Conservation (phyloP, 2,888 invertebrate genomes). For the Macaria liturata region DNA sequence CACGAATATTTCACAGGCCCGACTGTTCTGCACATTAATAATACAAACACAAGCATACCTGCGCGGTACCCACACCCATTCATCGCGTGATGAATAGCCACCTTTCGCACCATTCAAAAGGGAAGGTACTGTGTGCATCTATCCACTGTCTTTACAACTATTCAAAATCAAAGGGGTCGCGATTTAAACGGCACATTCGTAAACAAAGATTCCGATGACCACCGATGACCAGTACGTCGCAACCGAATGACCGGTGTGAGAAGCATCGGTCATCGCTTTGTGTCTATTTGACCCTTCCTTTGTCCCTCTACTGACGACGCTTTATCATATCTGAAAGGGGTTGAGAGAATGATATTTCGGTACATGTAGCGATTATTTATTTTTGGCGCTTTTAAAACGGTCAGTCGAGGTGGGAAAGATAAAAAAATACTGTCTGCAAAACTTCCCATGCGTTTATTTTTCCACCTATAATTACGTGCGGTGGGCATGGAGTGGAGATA, state of each 20-base stretch:
- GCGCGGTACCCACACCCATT: slow-evolving; percentile 14
- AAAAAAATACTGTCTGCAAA: slow-evolving; percentile 57
- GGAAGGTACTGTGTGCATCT: slow-evolving; percentile 63
- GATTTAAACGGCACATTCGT: slow-evolving; percentile 63
- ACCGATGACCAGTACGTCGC: slow-evolving; percentile 72
- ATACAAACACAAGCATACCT: slow-evolving; percentile 29
- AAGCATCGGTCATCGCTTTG: slow-evolving; percentile 62
- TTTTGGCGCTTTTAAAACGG: slow-evolving; percentile 70
- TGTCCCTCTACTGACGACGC: slow-evolving; percentile 57
- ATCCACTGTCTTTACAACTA: slow-evolving; percentile 62
- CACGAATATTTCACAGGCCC: slow-evolving; percentile 34
- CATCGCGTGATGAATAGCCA: slow-evolving; percentile 47
- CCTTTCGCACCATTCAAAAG: slow-evolving; percentile 62
- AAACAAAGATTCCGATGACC: slow-evolving; percentile 74
- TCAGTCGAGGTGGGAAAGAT: slow-evolving; percentile 62
- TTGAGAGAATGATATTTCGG: slow-evolving; percentile 53
- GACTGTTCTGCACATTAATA: slow-evolving; percentile 17
- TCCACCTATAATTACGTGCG: slow-evolving; percentile 77
- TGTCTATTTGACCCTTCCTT: slow-evolving; percentile 70
- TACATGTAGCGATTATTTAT: slow-evolving; percentile 54
- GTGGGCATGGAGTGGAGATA: slow-evolving; percentile 73
- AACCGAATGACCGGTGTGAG: slow-evolving; percentile 76
- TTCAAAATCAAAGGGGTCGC: slow-evolving; percentile 64
- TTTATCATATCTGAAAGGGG: slow-evolving; percentile 62
- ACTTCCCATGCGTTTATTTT: slow-evolving; percentile 77